Evolutionary conservation across 1,140 invertebrate species (phyloP), one percentile per base, ranked within the genome.

Genomic region (Andricus grossulariae): DNA sequence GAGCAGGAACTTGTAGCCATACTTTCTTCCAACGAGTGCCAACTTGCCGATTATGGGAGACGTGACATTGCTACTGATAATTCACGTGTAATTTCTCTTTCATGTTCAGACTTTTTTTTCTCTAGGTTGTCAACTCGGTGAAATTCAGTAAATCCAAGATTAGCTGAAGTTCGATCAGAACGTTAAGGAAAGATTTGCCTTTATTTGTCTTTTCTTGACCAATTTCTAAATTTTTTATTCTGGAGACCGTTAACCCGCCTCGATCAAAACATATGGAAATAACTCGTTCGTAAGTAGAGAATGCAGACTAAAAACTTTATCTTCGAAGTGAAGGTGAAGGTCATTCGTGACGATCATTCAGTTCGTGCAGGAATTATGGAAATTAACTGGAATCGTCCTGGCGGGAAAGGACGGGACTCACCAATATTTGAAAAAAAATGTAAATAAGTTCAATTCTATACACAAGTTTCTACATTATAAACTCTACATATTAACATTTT

Each of bases 21-120:
- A 66, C 60, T 66, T 66, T 66, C 60, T 66, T 66, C 32, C 32
- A 45, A 39, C 60, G 39, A 66, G 60, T 66, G 60, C 60, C 60
- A 66, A 66, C 60, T 66, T 66, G 60, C 32, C 60, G 60, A 66
- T 66, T 39, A 32, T 66, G 60, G 60, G 18, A 54, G 19, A 54
- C 18, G 52, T 54, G 52, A 19, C 18, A 54, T 19, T 10, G 18
- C 52, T 54, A 18, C 21, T 39, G 25, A 66, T 66, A 25, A 39
- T 12, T 66, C 25, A 39, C 60, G 3, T n/a, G 16, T 32, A 25
- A 39, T 66, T 66, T 66, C 60, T 66, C 60, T 10, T 66, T 66
- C 60, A 66, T 13, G 25, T 39, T 39, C n/a, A 39, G 15, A 16
- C 0, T 15, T 16, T 18, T 52, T 54, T n/a, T 18, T 16, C n/a